These are phyloP conservation scores for Augiades crinisus DNA, from an alignment of 2,888 invertebrate species.

Conservation along the genomic window DNA sequence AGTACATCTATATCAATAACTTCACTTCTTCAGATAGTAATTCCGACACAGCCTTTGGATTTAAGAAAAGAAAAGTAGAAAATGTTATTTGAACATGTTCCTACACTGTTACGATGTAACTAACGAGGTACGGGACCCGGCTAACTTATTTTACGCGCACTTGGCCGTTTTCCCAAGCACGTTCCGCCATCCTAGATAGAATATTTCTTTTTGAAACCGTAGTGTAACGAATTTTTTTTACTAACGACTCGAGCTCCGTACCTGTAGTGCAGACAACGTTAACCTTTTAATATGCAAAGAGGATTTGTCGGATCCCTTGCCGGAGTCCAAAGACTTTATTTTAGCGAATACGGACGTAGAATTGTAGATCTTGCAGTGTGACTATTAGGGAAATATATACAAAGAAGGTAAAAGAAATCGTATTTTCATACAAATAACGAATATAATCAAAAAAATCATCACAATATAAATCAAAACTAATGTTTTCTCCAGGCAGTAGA, in stretches of 20 bases:
- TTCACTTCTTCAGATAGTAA: too few species aligned
- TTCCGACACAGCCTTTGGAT: too few species aligned
- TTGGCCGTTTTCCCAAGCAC: slow-evolving; percentile 25
- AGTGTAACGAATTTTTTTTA: slow-evolving; percentile 18
- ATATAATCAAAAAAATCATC: too few species aligned
- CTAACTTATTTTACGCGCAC: slow-evolving; percentile 21
- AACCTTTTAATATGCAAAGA: slow-evolving; percentile 40
- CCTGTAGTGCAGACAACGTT: slow-evolving; percentile 30
- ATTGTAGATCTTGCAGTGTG: neutral
- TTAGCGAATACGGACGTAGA: neutral
- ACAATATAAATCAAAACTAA: too few species aligned
- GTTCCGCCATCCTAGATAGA: slow-evolving; percentile 17
- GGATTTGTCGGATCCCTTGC: slow-evolving; percentile 34
- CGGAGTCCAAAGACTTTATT: slow-evolving; percentile 30
- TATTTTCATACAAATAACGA: too few species aligned
- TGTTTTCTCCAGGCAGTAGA: slow-evolving; percentile 83
- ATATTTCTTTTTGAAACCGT: slow-evolving; percentile 19
- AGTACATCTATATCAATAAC: too few species aligned
- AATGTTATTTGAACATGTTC: neutral
- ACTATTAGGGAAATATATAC: too few species aligned
- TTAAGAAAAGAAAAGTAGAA: neutral
- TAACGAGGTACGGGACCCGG: slow-evolving; percentile 19
- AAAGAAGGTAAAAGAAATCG: too few species aligned
- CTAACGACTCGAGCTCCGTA: neutral
- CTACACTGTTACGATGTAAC: slow-evolving; percentile 13